A percentile compares a stretch with the other conserved stretches of the same genome.
Conservation (phyloP, 2,888 invertebrate species). For the Tipula unca region DNA sequence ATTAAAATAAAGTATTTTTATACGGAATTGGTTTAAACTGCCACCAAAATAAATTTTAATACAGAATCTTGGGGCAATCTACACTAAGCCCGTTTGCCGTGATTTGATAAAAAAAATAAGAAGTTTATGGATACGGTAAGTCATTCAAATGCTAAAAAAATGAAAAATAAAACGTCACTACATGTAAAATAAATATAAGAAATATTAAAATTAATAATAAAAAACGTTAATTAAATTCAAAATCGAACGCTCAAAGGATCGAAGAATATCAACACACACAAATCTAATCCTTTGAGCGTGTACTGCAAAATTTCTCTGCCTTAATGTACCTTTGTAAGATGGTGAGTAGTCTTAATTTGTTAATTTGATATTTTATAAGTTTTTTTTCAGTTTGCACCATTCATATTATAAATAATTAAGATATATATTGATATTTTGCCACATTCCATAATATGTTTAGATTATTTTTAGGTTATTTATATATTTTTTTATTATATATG, state of each 20-base stretch:
- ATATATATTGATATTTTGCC: constrained; percentile 22
- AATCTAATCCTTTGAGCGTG: not conserved
- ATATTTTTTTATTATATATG: constrained; percentile 19
- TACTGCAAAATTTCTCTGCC: constrained; percentile 1
- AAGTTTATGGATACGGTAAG: not conserved
- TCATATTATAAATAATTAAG: constrained; percentile 9
- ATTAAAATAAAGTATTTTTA: not conserved
- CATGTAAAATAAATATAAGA: not conserved
- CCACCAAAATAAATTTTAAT: not conserved
- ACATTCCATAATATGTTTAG: constrained; percentile 22
- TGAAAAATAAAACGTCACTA: not conserved
- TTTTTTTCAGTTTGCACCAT: constrained; percentile 20
- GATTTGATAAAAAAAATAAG: not conserved
- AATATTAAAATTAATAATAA: not conserved
- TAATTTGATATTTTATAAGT: constrained; percentile 4
- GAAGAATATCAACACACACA: not conserved
- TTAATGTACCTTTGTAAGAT: constrained; percentile 41
- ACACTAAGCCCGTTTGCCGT: not conserved
- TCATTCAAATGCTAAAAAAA: not conserved
- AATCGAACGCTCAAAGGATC: not conserved
- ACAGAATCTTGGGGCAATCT: not conserved
- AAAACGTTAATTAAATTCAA: not conserved
- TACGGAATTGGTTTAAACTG: not conserved
- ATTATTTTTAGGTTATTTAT: constrained; percentile 20
- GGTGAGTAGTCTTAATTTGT: constrained; percentile 37